Percentiles rank a stretch among this genome's conserved stretches.
These are phyloP conservation scores for Drosophila aff. DNA, from an alignment of 1,140 invertebrate genomes.

Conservation along the genomic window DNA sequence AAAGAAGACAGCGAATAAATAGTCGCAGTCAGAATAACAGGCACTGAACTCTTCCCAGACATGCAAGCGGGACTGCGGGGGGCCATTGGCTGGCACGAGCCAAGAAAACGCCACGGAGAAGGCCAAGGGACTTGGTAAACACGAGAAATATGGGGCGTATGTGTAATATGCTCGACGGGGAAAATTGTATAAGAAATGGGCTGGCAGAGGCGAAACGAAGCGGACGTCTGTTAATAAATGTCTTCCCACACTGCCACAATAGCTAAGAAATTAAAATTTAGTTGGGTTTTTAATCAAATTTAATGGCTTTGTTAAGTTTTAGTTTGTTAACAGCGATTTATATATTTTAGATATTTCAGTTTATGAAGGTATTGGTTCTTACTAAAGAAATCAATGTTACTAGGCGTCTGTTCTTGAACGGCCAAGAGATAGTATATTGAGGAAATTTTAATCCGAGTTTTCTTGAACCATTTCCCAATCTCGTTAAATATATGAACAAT, in stretches of 20 bases:
- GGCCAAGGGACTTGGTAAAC: constrained; percentile 36
- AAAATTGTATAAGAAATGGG: constrained; percentile 51
- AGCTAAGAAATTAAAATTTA: background rate
- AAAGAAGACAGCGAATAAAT: constrained; percentile 79
- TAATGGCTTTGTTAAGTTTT: background rate
- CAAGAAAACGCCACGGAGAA: constrained; percentile 24
- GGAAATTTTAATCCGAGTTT: no score
- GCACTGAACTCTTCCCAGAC: constrained; percentile 36
- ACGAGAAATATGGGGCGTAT: constrained; percentile 59
- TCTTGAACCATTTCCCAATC: background rate
- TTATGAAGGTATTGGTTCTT: background rate
- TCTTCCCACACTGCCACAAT: constrained; percentile 33
- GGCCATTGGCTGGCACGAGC: constrained; percentile 35
- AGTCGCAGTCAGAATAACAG: constrained; percentile 47
- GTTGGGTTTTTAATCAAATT: background rate
- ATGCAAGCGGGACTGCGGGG: constrained; percentile 16
- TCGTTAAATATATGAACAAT: background rate
- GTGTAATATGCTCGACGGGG: constrained; percentile 66
- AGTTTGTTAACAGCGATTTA: background rate
- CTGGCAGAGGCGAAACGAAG: constrained; percentile 17
- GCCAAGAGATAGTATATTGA: no score
- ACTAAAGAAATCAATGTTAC: background rate
- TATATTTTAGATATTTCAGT: background rate
- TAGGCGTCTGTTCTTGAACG: no score
- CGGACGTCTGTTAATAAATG: constrained; percentile 59